These are phyloP conservation scores for Limonius californicus DNA, from an alignment of 1,140 invertebrate species.

Conservation along the genomic window DNA sequence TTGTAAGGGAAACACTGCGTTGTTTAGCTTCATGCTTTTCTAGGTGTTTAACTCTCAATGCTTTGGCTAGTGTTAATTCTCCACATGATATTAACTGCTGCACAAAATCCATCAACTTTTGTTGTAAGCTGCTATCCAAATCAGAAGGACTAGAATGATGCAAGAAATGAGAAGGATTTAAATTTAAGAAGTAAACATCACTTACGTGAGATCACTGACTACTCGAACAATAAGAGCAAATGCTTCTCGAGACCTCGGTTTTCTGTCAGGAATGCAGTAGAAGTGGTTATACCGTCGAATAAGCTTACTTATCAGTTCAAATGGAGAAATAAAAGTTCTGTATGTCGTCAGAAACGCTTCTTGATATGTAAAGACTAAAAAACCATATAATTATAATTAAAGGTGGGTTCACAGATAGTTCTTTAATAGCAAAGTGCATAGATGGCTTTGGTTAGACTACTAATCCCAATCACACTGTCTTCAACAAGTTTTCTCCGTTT, in stretches of 20 bases:
- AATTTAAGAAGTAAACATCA: constrained; percentile 3
- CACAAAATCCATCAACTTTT: constrained; percentile 84
- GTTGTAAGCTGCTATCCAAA: constrained; percentile 68
- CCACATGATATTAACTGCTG: constrained; percentile 83
- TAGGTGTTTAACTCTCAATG: constrained; percentile 82
- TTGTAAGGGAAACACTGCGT: constrained; percentile 12
- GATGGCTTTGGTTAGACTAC: background rate
- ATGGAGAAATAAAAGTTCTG: constrained; percentile 88
- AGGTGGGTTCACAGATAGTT: background rate
- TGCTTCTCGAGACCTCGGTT: constrained; percentile 78
- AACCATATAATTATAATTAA: constrained; percentile 20
- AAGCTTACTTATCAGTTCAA: constrained; percentile 82
- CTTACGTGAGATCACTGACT: constrained; percentile 91
- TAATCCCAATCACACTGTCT: background rate
- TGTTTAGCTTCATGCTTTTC: constrained; percentile 76
- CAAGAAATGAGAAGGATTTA: constrained; percentile 1
- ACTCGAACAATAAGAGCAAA: constrained; percentile 88
- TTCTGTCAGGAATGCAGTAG: constrained; percentile 67
- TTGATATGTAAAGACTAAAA: constrained; percentile 86
- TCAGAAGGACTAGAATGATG: constrained; percentile 68
- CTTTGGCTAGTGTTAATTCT: constrained; percentile 83
- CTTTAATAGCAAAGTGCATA: too few species aligned
- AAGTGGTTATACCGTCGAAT: constrained; percentile 83
- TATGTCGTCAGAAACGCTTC: constrained; percentile 97
- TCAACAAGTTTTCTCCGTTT: too few species aligned